phyloP scores from a whole-genome alignment of 2,888 invertebrate species.

The Clanis bilineata region DNA sequence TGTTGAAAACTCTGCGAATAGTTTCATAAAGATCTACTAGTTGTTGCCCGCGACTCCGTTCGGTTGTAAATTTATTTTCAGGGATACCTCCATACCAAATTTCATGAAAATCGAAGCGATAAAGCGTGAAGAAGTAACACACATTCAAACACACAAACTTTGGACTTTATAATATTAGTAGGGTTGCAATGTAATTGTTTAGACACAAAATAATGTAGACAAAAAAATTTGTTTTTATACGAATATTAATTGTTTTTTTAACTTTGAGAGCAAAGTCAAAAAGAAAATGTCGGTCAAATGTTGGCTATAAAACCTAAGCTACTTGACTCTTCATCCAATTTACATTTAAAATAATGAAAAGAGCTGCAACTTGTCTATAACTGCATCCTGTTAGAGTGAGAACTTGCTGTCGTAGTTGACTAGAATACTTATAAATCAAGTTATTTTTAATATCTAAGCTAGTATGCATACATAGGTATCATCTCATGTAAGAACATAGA shows the following conservation, averaged over 20 bases:
- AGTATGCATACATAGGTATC: slow-evolving; percentile 17
- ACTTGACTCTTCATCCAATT: not conserved
- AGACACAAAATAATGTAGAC: not conserved
- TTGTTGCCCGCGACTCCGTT: too few species aligned
- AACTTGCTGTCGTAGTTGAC: not conserved
- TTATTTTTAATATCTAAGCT: not conserved
- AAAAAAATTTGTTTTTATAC: not conserved
- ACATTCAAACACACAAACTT: not conserved
- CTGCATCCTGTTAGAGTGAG: too few species aligned
- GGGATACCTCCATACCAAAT: too few species aligned
- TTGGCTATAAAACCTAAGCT: not conserved
- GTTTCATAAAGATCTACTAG: too few species aligned
- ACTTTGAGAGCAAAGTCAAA: not conserved
- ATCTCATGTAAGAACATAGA: slow-evolving; percentile 40
- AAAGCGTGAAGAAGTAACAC: too few species aligned
- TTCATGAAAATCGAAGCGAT: too few species aligned
- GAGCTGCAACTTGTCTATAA: not conserved
- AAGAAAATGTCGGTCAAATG: not conserved
- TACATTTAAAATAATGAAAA: not conserved
- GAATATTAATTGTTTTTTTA: not conserved
- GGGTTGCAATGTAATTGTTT: too few species aligned
- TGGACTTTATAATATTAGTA: too few species aligned
- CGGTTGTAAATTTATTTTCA: too few species aligned
- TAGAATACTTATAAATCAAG: not conserved
- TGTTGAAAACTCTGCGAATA: too few species aligned